Base-by-base conservation (phyloP, 2,888 invertebrate species). In the Himalopsyche tibetana region DNA sequence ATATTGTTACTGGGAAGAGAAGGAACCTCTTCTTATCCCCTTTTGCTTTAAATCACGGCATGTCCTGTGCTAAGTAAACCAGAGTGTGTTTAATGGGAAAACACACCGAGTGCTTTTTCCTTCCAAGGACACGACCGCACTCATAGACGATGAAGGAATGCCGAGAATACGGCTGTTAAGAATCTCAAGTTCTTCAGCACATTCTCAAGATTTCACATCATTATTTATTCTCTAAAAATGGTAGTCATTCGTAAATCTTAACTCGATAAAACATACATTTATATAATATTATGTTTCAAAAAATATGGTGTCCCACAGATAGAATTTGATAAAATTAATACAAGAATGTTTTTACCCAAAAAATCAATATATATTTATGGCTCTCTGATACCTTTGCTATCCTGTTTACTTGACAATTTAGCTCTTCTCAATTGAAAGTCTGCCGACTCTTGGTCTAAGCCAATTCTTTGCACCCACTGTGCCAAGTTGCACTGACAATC, bases 61-160 rank as follows among this genome's bases (percentile, higher is more conserved):
- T n/a, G 63, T 19, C 63, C 63, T 63, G 19, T 28, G 28, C 63
- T 63, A 63, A 63, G 63, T 63, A 63, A 63, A 63, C 63, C 15
- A 15, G 51, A 15, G 63, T 63, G 63, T 63, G 28, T 63, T 63
- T 63, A 63, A 63, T 63, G 63, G 56, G 63, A 63, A 63, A 63
- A 19, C 63, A 63, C 28, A 28, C 19, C 63, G 28, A 63, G 63
- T 63, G 63, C 63, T 63, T 19, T n/a, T 28, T 63, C 63, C 63
- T 28, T 63, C 63, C 63, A 63, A 63, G 63, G n/a, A 63, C 63
- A 28, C 63, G 28, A 63, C 63, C 63, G 63, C 19, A 63, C 63
- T 63, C 63, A 63, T 28, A 63, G 19, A 63, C n/a, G n/a, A 63
- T 63, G 28, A 11, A 63, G 63, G 19, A 63, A 63, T 63, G 2